Percentiles rank a stretch among this genome's conserved stretches.
phyloP scores from a whole-genome alignment of 2,888 invertebrate genomes.

The Omphaloscelis lunosa region DNA sequence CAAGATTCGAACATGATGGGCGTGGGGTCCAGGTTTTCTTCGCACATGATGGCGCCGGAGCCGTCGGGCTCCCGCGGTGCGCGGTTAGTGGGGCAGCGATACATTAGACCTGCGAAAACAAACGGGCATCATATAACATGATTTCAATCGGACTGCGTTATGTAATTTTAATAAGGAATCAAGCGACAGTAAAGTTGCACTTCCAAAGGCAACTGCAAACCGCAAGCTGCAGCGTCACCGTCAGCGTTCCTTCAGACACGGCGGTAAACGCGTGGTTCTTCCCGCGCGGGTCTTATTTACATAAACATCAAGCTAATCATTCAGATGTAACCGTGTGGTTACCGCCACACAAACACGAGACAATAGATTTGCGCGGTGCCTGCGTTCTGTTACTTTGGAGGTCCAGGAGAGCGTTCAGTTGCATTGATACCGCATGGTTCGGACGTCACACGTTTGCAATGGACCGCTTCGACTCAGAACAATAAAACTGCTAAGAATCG shows the following conservation, averaged over 20 bases:
- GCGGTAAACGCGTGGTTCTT: background rate
- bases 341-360: background rate
- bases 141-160: background rate
- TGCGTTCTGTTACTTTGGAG: too few species aligned
- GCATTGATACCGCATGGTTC: too few species aligned
- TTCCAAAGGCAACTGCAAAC: background rate
- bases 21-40: constrained; percentile 78
- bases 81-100: constrained; percentile 85
- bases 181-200: background rate
- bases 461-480: too few species aligned
- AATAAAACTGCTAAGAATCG: background rate
- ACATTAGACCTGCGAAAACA: constrained; percentile 79
- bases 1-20: constrained; percentile 87
- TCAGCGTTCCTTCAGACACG: background rate
- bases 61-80: constrained; percentile 86
- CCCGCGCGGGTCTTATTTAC: background rate
- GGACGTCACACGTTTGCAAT: too few species aligned
- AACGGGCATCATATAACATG: background rate
- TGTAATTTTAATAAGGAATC: background rate
- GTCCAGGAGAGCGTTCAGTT: too few species aligned
- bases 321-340: background rate
- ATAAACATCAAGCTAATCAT: background rate
- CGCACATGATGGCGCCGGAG: constrained; percentile 83
- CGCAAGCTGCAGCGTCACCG: background rate
- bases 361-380: too few species aligned